Percentiles rank a stretch among this genome's conserved stretches.
These are phyloP conservation scores for Agrotis exclamationis DNA, from an alignment of 2,888 invertebrate genomes.

Conservation along the genomic window DNA sequence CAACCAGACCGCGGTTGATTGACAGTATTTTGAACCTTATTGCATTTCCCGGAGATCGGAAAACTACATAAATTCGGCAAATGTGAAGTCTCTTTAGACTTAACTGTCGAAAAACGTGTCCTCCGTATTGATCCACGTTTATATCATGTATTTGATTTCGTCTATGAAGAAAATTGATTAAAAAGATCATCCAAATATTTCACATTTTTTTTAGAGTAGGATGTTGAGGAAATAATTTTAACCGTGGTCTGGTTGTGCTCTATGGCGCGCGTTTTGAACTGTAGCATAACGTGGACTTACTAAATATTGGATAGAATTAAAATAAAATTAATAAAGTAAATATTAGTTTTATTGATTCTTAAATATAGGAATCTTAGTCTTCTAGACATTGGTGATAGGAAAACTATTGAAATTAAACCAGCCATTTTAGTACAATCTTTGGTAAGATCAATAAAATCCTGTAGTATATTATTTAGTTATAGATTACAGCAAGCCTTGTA, in stretches of 20 bases:
- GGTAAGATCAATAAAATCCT: not conserved
- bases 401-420: conserved; percentile 25
- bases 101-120: too few relatives aligned
- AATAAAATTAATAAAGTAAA: conserved; percentile 52
- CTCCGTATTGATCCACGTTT: too few relatives aligned
- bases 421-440: not conserved
- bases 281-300: conserved; percentile 42
- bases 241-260: conserved; percentile 1
- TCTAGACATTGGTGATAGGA: conserved; percentile 9
- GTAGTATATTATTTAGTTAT: not conserved
- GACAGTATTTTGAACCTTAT: not conserved
- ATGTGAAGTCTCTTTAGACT: too few relatives aligned
- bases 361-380: conserved; percentile 43
- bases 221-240: not conserved
- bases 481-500: too few relatives aligned
- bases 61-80: too few relatives aligned
- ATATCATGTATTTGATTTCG: too few relatives aligned
- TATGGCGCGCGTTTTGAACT: conserved; percentile 30
- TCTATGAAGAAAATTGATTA: too few relatives aligned
- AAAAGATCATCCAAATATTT: too few relatives aligned
- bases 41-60: not conserved
- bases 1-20: not conserved
- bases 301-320: conserved; percentile 51
- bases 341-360: conserved; percentile 60
- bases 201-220: not conserved